Evolutionary conservation across 2,888 invertebrate species (phyloP).

Genomic region (Epirrita christyi): DNA sequence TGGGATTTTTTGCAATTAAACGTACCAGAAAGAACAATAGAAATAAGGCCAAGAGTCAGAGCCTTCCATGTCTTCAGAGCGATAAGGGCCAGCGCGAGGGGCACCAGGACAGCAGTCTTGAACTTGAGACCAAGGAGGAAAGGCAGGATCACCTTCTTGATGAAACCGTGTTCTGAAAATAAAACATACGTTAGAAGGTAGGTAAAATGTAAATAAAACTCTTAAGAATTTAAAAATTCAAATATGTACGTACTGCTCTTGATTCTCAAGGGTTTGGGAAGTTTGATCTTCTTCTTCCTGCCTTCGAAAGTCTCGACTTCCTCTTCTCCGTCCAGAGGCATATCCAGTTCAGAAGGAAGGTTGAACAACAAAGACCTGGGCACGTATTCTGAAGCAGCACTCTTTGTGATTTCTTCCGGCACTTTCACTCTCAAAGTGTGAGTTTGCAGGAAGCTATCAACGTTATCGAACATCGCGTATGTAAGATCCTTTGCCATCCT

Average conservation of each 20-base stretch:
- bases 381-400: conserved; percentile 84
- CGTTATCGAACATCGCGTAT: conserved; percentile 87
- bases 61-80: conserved; percentile 96
- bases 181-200: conserved; percentile 5
- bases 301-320: conserved; percentile 75
- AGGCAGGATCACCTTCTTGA: conserved; percentile 93
- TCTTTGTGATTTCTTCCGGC: conserved; percentile 86
- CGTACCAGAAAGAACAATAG: conserved; percentile 91
- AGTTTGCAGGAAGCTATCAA: conserved; percentile 90
- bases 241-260: conserved; percentile 70
- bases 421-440: conserved; percentile 91
- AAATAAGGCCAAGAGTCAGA: conserved; percentile 92
- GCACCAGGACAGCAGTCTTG: conserved; percentile 93
- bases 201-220: neutral
- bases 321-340: conserved; percentile 87
- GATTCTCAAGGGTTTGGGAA: conserved; percentile 80
- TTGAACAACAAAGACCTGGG: conserved; percentile 87
- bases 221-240: neutral
- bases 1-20: neutral
- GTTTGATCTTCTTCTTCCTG: conserved; percentile 81
- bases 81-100: conserved; percentile 91
- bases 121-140: conserved; percentile 94
- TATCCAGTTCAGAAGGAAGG: conserved; percentile 87
- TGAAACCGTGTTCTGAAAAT: conserved; percentile 90
- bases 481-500: conserved; percentile 83